Evolutionary conservation across 2,113 vertebrate genomes (phyloP).

Genomic region (Microtus oregoni): DNA sequence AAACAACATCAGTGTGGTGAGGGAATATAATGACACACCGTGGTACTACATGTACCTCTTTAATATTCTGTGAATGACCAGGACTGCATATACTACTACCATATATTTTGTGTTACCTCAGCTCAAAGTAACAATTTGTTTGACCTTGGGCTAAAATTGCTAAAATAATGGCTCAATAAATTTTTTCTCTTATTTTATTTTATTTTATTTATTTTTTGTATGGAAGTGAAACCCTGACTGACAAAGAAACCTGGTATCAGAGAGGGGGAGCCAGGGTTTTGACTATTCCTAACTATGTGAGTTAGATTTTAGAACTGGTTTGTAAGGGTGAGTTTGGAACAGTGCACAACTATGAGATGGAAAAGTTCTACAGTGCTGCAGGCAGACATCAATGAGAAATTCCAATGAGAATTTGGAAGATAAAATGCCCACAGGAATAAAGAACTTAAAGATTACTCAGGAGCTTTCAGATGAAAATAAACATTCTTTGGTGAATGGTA

Average conservation of each 20-base stretch:
- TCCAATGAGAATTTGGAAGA: not conserved
- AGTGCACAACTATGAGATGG: not conserved
- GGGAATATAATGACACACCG: not conserved
- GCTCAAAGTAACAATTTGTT: not conserved
- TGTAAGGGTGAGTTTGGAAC: not conserved
- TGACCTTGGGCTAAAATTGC: not conserved
- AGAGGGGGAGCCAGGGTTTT: not conserved
- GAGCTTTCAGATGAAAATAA: too few relatives aligned
- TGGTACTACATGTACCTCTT: not conserved
- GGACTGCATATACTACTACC: not conserved
- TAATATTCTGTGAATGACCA: not conserved
- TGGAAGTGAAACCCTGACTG: not conserved
- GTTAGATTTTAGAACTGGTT: not conserved
- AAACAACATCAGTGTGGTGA: not conserved
- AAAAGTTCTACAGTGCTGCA: not conserved
- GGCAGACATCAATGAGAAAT: not conserved
- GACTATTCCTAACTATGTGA: not conserved
- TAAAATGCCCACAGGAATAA: not conserved
- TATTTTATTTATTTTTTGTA: too few relatives aligned
- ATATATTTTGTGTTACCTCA: not conserved
- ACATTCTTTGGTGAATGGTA: not conserved
- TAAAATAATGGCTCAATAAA: not conserved
- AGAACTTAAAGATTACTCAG: not conserved
- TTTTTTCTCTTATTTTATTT: not conserved
- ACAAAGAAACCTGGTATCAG: not conserved